Evolutionary conservation across 2,797 vertebrate genomes (phyloP).

Genomic region (Nyctibius grandis): DNA sequence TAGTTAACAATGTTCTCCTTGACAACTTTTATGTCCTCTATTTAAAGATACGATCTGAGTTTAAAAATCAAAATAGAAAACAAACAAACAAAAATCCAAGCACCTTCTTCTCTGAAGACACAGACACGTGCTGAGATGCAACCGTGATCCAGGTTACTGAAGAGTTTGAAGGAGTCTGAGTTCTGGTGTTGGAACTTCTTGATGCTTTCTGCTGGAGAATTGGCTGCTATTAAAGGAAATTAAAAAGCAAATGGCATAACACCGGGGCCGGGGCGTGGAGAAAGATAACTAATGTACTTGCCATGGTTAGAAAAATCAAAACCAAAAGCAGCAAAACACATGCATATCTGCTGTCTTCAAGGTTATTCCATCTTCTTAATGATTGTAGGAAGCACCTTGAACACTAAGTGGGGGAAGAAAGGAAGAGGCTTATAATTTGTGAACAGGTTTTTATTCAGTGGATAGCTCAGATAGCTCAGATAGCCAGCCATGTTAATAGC

Average conservation of each 20-base stretch:
- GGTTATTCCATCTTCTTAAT: not conserved
- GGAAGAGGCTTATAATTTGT: not conserved
- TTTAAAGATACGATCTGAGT: not conserved
- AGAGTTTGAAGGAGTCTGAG: not conserved
- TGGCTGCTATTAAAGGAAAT: not conserved
- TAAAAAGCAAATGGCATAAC: not conserved
- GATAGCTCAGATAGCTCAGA: not conserved
- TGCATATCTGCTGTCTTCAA: not conserved
- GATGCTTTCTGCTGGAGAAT: not conserved
- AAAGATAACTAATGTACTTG: not conserved
- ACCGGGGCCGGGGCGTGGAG: too few relatives aligned
- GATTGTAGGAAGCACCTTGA: not conserved
- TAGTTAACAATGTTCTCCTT: not conserved
- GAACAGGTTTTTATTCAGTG: not conserved
- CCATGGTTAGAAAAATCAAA: not conserved
- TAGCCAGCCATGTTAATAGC: not conserved
- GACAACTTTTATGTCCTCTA: not conserved
- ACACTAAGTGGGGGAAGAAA: not conserved
- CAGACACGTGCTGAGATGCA: not conserved
- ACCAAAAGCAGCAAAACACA: not conserved
- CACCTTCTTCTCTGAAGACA: not conserved
- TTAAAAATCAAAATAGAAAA: not conserved
- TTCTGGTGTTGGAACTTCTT: not conserved
- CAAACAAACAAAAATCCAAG: not conserved
- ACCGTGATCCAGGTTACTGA: not conserved